Percentiles rank a stretch among this genome's conserved stretches.
Conservation (phyloP, 2,888 invertebrate genomes). For the Scelioninae gen. 1 region DNA sequence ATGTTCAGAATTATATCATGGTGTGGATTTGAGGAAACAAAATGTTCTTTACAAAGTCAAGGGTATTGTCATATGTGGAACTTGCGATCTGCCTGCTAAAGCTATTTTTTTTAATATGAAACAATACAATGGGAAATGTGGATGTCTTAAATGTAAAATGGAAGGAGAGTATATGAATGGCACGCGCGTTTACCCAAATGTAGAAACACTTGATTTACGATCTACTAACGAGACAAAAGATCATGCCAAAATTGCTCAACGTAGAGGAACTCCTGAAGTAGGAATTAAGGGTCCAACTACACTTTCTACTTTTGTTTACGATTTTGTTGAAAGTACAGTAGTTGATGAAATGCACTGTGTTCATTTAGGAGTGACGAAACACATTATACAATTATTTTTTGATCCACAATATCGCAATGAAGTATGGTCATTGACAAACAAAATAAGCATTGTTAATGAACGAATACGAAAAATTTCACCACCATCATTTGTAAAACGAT, state of each 20-base stretch:
- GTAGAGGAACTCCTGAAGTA: neutral
- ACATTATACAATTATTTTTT: constrained; percentile 30
- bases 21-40: constrained; percentile 9
- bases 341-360: constrained; percentile 25
- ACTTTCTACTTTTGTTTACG: neutral
- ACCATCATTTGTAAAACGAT: constrained; percentile 20
- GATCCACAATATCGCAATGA: constrained; percentile 3
- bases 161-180: neutral
- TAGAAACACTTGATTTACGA: constrained; percentile 20
- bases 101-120: constrained; percentile 20
- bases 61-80: constrained; percentile 38
- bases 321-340: constrained; percentile 14
- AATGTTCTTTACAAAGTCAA: neutral
- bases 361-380: constrained; percentile 21
- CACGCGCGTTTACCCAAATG: constrained; percentile 20
- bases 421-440: neutral
- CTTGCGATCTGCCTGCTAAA: constrained; percentile 61
- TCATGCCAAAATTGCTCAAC: constrained; percentile 5
- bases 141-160: constrained; percentile 37
- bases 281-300: constrained; percentile 20
- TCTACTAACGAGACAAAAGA: constrained; percentile 24
- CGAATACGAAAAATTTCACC: neutral
- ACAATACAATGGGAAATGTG: constrained; percentile 26
- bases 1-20: constrained; percentile 30
- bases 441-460: neutral